Base-by-base conservation (phyloP, 2,113 vertebrate species). In the Leptobrachium ailaonicum region DNA sequence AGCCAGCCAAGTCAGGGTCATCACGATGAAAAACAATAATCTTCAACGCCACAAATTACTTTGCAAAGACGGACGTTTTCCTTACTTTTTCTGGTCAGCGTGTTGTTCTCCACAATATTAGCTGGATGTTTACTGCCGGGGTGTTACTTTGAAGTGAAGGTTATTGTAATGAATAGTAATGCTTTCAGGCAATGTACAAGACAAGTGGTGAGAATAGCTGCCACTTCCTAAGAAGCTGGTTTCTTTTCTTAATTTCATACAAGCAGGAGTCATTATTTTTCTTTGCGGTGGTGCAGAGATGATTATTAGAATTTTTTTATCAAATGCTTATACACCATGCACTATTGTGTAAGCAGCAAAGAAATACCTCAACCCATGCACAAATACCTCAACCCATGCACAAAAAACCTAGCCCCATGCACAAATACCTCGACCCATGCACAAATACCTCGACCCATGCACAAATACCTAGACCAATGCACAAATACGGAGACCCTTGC, bases 11-110 rank as follows among this genome's bases (percentile, higher is more conserved):
- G 94, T 94, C 97, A 98, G 96, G 97, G 96, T 98, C 96, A 98
- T 94, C 91, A 96, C 93, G 95, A 98, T 98, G 96, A 96, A 98
- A 96, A 99, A 98, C 96, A 98, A 99, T 98, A 96, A 98, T 98
- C 97, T 97, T 95, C 96, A 95, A 93, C 93, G 97, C 95, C 83
- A 98, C 96, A 98, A 99, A 98, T 98, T 96, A 98, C 94, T 98
- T 96, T 94, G 95, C 95, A 96, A 95, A 97, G 95, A 94, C 94
- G 95, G 95, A 87, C 86, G 84, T 92, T 92, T 87, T 90, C 91
- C 90, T 92, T 93, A 90, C 93, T 94, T 92, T 90, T 94, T 92
- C 90, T 66, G 79, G 88, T 87, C 88, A 60, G 76, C 67, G 58
- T 89, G 89, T 90, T 90, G 89, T 90, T 90, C 92, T 88, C 88